These are phyloP conservation scores for Nyctalus aviator DNA, from an alignment of 2,797 vertebrate genomes.

Conservation along the genomic window DNA sequence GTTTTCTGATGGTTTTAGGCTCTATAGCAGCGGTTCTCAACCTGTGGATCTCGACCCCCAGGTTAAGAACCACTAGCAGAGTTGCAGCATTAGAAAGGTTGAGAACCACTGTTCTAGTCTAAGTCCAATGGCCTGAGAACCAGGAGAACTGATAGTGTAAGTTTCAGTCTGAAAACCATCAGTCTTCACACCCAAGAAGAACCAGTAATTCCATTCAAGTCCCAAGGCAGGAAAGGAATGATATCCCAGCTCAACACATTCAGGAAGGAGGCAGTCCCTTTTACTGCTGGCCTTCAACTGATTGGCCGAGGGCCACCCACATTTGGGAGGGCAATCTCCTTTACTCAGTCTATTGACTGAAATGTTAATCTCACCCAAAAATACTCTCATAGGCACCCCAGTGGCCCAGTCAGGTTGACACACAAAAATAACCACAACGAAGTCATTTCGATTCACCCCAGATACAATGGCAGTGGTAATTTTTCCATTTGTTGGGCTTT, in stretches of 20 bases:
- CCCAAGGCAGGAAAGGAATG: neutral
- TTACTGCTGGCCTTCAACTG: neutral
- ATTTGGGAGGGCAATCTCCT: neutral
- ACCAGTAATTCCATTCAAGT: neutral
- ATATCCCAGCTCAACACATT: neutral
- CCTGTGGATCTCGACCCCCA: no score
- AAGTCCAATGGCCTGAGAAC: neutral
- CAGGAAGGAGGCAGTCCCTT: neutral
- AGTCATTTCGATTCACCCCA: neutral
- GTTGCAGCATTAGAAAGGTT: no score
- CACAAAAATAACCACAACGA: neutral
- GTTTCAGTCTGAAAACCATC: neutral
- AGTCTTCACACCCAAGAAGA: neutral
- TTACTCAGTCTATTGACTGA: neutral
- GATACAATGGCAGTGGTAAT: neutral
- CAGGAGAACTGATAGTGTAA: neutral
- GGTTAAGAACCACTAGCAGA: no score
- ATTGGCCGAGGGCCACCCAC: neutral
- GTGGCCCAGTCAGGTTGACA: neutral
- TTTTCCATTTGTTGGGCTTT: constrained; percentile 25
- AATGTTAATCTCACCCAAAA: neutral
- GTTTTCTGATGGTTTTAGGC: no score
- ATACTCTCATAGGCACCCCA: neutral
- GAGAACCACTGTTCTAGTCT: neutral
- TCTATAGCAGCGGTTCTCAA: no score